Percentiles rank a stretch among this genome's conserved stretches.
Conservation (phyloP, 92 coral and sea anemone species). For the Phenganax marumi region DNA sequence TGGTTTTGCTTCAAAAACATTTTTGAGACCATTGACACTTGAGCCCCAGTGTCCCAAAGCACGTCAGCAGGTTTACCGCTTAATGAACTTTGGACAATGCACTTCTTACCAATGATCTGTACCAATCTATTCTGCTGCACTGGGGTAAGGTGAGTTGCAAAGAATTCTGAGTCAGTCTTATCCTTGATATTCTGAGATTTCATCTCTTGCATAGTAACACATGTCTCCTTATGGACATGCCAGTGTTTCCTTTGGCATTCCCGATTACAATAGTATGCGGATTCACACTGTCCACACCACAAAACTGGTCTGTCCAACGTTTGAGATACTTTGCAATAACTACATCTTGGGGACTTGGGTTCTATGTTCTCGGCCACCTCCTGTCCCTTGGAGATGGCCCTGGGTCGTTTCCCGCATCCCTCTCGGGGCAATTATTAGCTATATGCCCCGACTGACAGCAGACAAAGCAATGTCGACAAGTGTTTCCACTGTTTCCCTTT, state of each 20-base stretch:
- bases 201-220: constrained; percentile 1
- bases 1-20: constrained; percentile 44
- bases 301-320: constrained; percentile 22
- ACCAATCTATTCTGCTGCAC: constrained; percentile 3
- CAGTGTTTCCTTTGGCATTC: constrained; percentile 50
- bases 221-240: constrained; percentile 45
- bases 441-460: constrained; percentile 59
- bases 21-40: constrained; percentile 12
- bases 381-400: constrained; percentile 65
- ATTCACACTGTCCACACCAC: constrained; percentile 44
- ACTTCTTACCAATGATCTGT: neutral
- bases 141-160: neutral
- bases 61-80: constrained; percentile 35
- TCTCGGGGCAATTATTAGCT: constrained; percentile 44
- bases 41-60: constrained; percentile 28
- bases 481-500: constrained; percentile 49
- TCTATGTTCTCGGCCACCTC: constrained; percentile 50
- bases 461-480: constrained; percentile 58
- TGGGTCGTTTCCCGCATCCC: constrained; percentile 58
- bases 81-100: constrained; percentile 33
- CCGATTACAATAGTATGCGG: constrained; percentile 41
- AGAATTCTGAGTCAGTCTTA: neutral
- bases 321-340: constrained; percentile 42
- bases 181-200: neutral
- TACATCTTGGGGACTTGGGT: constrained; percentile 42